phyloP scores from a whole-genome alignment of 2,797 vertebrate genomes.

The Melanotaenia nigrans region DNA sequence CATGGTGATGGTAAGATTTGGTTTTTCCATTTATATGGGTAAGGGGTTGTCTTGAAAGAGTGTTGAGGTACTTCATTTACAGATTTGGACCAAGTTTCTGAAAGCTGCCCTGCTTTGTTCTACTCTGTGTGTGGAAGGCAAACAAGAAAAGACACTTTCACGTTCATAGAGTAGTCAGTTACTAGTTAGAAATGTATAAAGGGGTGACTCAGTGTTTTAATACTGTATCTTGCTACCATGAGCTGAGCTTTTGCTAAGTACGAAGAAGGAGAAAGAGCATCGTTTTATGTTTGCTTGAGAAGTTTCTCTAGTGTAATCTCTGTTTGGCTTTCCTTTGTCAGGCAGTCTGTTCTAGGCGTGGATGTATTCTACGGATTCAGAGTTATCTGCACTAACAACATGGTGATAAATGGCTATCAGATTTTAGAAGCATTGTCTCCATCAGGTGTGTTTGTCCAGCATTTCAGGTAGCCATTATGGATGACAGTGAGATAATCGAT shows the following conservation, averaged over 20 bases:
- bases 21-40: neutral
- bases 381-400: constrained; percentile 32
- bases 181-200: constrained; percentile 9
- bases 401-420: constrained; percentile 9
- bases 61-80: constrained; percentile 22
- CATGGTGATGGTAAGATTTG: neutral
- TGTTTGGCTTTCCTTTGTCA: constrained; percentile 24
- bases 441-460: constrained; percentile 15
- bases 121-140: neutral
- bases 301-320: constrained; percentile 38
- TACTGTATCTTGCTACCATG: neutral
- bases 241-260: too few relatives aligned
- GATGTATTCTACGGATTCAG: constrained; percentile 33
- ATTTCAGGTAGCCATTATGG: constrained; percentile 5
- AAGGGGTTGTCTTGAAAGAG: constrained; percentile 9
- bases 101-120: constrained; percentile 5
- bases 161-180: constrained; percentile 3
- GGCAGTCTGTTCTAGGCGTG: neutral
- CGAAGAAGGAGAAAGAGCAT: neutral
- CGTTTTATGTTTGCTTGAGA: constrained; percentile 9
- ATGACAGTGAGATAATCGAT: constrained; percentile 5
- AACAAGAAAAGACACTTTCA: constrained; percentile 13
- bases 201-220: neutral
- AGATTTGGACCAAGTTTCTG: constrained; percentile 6
- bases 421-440: constrained; percentile 17